Conservation (phyloP, 2,113 vertebrate genomes). For the Hassar affinis region DNA sequence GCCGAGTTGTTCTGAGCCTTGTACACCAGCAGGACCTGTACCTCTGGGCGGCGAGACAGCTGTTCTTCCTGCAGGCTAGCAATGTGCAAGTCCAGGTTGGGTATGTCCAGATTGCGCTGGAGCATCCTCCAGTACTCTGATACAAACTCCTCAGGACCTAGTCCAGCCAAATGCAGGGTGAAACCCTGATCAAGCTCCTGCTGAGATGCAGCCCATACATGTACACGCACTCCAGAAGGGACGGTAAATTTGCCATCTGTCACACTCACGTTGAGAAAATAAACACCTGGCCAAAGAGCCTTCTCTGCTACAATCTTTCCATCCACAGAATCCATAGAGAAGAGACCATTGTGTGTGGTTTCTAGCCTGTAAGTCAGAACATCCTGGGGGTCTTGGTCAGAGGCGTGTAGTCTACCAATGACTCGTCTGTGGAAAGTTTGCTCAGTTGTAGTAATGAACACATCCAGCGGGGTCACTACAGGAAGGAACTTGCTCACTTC, state of each 20-base stretch:
- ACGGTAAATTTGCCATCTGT: conserved; percentile 83
- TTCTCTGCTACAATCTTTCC: conserved; percentile 83
- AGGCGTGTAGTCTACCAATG: conserved; percentile 89
- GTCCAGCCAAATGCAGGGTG: conserved; percentile 76
- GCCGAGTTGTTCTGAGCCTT: conserved; percentile 62
- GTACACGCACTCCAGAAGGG: conserved; percentile 73
- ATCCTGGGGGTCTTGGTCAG: conserved; percentile 88
- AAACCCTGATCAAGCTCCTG: conserved; percentile 77
- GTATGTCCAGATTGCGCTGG: conserved; percentile 79
- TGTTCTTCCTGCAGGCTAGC: conserved; percentile 86
- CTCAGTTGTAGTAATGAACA: conserved; percentile 82
- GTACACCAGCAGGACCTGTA: conserved; percentile 79
- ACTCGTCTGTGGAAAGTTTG: conserved; percentile 77
- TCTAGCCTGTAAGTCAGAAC: conserved; percentile 76
- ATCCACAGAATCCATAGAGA: conserved; percentile 78
- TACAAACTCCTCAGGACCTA: conserved; percentile 87
- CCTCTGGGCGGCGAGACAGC: conserved; percentile 70
- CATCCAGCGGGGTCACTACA: conserved; percentile 83
- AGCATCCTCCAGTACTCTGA: conserved; percentile 89
- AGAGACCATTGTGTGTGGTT: conserved; percentile 61
- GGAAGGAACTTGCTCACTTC: conserved; percentile 87
- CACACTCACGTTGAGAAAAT: conserved; percentile 85
- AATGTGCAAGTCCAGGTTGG: conserved; percentile 81
- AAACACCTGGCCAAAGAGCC: conserved; percentile 79
- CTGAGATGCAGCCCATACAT: conserved; percentile 79